Evolutionary conservation across 2,113 vertebrate genomes (phyloP), one percentile per base, ranked within the genome.

Genomic region (Guaruba guarouba): DNA sequence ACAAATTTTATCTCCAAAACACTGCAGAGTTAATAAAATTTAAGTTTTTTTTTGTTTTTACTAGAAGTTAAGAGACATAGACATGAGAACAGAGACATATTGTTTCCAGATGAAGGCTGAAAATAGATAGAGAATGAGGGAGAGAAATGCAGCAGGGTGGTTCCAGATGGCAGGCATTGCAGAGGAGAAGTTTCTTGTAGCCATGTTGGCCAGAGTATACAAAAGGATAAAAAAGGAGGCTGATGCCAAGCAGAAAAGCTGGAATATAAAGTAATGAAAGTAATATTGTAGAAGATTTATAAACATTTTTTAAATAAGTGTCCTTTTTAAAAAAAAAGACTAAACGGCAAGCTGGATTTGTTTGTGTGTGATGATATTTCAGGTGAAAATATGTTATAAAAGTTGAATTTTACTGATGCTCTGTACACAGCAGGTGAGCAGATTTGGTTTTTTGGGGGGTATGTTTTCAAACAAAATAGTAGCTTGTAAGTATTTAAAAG

Each of bases 401-500:
- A 81, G n/a, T 4, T 57, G 61, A 77, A 29, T 74, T 90, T 55
- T 87, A 69, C 67, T 55, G 15, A 61, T 69, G 15, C 10, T 71
- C 27, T 81, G 8, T 52, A 46, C 86, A 78, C 43, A 84, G 75
- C 69, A 82, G 78, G 77, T 95, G 85, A 85, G 43, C 37, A 77
- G 59, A n/a, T 33, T 49, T 17, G 37, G 11, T 91, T 28, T 77
- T 95, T 80, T 93, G n/a, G 23, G 59, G 22, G 15, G 17, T 90
- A 84, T 74, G 59, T 96, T 97, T 97, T 97, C 85, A 95, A 97
- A 88, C 87, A 97, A 97, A 97, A 96, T 93, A 90, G 95, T 96
- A 96, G 76, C 90, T 96, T 96, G n/a, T 93, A 97, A 96, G 97
- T 97, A 98, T 97, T 97, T 82, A 95, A 97, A 98, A 98, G 96